Evolutionary conservation across 1,140 invertebrate genomes (phyloP).

Genomic region (Drosophila grimshawi): DNA sequence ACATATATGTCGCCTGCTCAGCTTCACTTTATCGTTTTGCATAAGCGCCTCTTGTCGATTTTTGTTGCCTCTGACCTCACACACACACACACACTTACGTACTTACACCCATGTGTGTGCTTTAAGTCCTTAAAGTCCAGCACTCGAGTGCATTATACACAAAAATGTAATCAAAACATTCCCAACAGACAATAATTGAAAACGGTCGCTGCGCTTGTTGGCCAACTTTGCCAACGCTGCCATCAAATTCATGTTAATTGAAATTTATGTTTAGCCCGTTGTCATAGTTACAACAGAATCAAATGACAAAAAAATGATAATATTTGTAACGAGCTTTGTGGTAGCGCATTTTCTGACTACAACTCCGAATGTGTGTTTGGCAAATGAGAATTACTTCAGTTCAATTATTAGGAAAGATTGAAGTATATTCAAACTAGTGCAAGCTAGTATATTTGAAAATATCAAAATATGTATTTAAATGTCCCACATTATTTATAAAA

Average conservation of each 20-base stretch:
- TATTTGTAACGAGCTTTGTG: slow-evolving; percentile 15
- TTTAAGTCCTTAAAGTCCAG: slow-evolving; percentile 43
- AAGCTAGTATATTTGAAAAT: too few species aligned
- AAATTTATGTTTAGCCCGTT: slow-evolving; percentile 67
- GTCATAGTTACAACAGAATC: slow-evolving; percentile 17
- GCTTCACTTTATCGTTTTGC: slow-evolving; percentile 73
- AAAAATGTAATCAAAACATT: slow-evolving; percentile 40
- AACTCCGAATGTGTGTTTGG: slow-evolving; percentile 5
- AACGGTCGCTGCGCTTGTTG: slow-evolving; percentile 52
- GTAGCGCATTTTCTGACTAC: slow-evolving; percentile 13
- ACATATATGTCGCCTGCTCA: slow-evolving; percentile 47
- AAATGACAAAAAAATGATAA: slow-evolving; percentile 9
- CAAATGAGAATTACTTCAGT: too few species aligned
- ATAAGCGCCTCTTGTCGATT: slow-evolving; percentile 76
- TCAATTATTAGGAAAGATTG: too few species aligned
- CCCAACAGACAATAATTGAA: slow-evolving; percentile 73
- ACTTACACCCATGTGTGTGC: slow-evolving; percentile 13
- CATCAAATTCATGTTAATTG: slow-evolving; percentile 81
- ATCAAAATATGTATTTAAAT: too few species aligned
- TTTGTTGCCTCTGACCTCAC: slow-evolving; percentile 56
- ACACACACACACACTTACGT: too few species aligned
- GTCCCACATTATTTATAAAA: too few species aligned
- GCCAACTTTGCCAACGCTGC: slow-evolving; percentile 54
- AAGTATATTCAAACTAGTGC: too few species aligned
- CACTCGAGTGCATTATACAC: slow-evolving; percentile 54